A percentile compares a stretch with the other conserved stretches of the same genome.
Evolutionary conservation across 2,113 vertebrate genomes (phyloP).

Genomic region (Spermophilus dauricus): DNA sequence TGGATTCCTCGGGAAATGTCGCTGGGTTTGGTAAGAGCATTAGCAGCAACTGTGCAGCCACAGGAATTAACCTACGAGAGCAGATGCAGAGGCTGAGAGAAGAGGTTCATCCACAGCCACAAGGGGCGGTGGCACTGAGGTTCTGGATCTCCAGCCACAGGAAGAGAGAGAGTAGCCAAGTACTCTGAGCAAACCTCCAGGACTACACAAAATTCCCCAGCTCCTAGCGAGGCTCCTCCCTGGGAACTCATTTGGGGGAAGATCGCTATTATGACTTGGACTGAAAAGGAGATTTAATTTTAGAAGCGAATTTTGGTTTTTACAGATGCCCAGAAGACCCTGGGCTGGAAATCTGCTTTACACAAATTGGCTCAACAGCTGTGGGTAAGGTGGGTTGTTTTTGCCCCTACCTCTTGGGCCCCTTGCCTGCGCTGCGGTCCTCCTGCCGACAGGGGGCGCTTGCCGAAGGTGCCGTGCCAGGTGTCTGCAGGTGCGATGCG

Average conservation of each 20-base stretch:
- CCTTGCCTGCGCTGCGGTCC: neutral
- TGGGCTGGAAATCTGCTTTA: neutral
- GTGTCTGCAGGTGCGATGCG: no score
- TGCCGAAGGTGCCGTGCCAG: no score
- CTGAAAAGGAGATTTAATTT: neutral
- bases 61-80: neutral
- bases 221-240: neutral
- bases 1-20: neutral
- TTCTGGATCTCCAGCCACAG: neutral
- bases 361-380: conserved; percentile 17
- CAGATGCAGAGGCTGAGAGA: neutral
- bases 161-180: neutral
- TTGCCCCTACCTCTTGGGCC: neutral
- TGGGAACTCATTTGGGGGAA: neutral
- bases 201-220: neutral
- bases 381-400: neutral
- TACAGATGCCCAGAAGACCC: neutral
- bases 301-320: conserved; percentile 14
- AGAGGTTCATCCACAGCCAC: neutral
- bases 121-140: neutral
- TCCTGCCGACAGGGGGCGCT: neutral
- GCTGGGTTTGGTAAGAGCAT: neutral
- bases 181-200: neutral
- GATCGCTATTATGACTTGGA: neutral
- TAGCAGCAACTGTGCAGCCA: neutral